Evolutionary conservation across 2,888 invertebrate genomes (phyloP).

Genomic region (Aphrophora alni): DNA sequence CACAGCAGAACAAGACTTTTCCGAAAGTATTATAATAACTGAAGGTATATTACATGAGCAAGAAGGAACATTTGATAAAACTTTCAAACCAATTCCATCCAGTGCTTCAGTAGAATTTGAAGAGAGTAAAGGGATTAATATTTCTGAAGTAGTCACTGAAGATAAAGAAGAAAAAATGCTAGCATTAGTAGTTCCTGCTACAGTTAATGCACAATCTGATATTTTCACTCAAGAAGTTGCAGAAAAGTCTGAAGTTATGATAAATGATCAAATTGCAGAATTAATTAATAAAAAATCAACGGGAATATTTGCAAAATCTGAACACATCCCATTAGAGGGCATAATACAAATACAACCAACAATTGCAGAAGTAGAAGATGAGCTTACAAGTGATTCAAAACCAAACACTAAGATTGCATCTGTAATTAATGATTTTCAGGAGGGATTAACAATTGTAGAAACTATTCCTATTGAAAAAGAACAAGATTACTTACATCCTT

Average conservation of each 20-base stretch:
- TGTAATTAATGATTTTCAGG: conserved; percentile 50
- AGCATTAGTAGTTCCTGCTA: conserved; percentile 54
- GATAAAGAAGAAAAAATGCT: conserved; percentile 64
- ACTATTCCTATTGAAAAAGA: conserved; percentile 52
- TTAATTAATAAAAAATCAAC: conserved; percentile 43
- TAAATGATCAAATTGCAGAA: conserved; percentile 50
- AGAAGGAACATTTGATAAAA: conserved; percentile 52
- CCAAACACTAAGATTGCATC: conserved; percentile 51
- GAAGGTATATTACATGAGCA: conserved; percentile 55
- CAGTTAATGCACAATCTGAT: conserved; percentile 49
- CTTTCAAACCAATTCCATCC: conserved; percentile 38
- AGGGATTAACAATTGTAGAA: conserved; percentile 51
- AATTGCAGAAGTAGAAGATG: conserved; percentile 62
- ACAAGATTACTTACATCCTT: conserved; percentile 44
- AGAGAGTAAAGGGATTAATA: conserved; percentile 63
- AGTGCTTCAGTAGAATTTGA: conserved; percentile 53
- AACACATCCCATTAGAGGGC: conserved; percentile 58
- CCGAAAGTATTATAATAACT: conserved; percentile 54
- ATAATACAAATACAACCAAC: conserved; percentile 62
- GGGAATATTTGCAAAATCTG: conserved; percentile 50
- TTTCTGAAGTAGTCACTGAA: conserved; percentile 62
- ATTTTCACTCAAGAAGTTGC: conserved; percentile 56
- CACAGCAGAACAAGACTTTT: conserved; percentile 46
- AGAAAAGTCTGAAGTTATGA: conserved; percentile 56
- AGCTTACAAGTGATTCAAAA: conserved; percentile 52